A percentile compares a stretch with the other conserved stretches of the same genome.
phyloP scores from a whole-genome alignment of 2,888 invertebrate genomes.

The Andricus quercusramuli region DNA sequence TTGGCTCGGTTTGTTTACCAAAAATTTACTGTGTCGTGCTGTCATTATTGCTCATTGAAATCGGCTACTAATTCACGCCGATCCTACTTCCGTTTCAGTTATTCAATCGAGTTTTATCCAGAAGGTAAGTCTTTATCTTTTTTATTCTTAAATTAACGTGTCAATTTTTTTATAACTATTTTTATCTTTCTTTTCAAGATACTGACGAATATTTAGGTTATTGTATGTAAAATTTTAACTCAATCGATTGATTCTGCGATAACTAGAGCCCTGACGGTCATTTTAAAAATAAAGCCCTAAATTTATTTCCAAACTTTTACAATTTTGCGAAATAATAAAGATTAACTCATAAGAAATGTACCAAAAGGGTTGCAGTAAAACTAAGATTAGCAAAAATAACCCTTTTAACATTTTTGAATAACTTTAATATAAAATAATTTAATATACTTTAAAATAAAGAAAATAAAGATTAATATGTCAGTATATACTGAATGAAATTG shows the following conservation, averaged over 20 bases:
- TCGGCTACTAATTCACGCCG: background rate
- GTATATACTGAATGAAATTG: background rate
- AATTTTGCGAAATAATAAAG: background rate
- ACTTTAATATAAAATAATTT: too few species aligned
- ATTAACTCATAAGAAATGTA: background rate
- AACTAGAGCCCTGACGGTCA: background rate
- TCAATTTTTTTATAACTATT: background rate
- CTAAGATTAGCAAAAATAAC: too few species aligned
- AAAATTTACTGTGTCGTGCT: background rate
- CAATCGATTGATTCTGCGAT: background rate
- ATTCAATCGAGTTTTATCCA: background rate
- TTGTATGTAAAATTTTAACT: background rate
- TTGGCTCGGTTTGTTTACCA: background rate
- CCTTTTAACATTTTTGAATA: too few species aligned
- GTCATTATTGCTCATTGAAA: background rate
- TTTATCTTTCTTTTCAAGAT: background rate
- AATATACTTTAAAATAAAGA: too few species aligned
- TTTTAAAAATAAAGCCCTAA: background rate
- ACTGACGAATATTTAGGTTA: background rate
- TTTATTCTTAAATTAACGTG: background rate
- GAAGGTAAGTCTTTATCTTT: background rate
- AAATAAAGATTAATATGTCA: background rate
- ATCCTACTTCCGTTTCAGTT: background rate
- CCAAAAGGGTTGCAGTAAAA: too few species aligned
- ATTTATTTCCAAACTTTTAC: background rate